phyloP scores from a whole-genome alignment of 2,113 vertebrate genomes.

The Zosterops hypoxanthus region DNA sequence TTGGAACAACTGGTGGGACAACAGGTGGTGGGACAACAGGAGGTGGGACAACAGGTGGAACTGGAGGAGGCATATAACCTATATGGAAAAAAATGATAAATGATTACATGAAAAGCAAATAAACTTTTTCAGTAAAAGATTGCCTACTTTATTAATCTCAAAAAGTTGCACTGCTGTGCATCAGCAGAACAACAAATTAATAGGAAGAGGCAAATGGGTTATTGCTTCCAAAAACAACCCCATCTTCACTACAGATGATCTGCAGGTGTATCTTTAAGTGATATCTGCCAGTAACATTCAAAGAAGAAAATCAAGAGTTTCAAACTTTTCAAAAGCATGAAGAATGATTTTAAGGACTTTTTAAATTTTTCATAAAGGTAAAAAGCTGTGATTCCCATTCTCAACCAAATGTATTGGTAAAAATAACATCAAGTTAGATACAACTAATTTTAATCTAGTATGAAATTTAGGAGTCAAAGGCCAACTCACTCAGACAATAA shows the following conservation, averaged over 20 bases:
- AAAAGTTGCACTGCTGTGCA: not conserved
- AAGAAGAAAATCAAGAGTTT: not conserved
- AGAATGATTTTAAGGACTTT: not conserved
- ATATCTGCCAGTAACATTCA: not conserved
- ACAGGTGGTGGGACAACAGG: conserved; percentile 84
- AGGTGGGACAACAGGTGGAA: conserved; percentile 72
- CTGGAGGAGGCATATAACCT: conserved; percentile 91
- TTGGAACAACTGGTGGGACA: conserved; percentile 81
- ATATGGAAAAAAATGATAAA: not conserved
- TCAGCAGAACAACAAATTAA: not conserved
- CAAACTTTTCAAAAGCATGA: not conserved
- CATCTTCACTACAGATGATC: not conserved
- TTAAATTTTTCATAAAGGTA: not conserved
- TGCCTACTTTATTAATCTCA: not conserved
- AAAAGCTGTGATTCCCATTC: not conserved
- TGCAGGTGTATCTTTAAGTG: not conserved
- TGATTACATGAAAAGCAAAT: not conserved
- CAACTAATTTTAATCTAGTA: not conserved
- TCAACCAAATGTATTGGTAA: not conserved
- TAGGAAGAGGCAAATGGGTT: not conserved
- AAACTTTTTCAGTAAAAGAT: not conserved
- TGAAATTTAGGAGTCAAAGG: not conserved
- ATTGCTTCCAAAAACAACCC: not conserved
- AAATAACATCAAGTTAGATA: not conserved
- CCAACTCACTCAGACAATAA: not conserved